Evolutionary conservation across 2,888 invertebrate genomes (phyloP).

Genomic region (Lamproptera curius): DNA sequence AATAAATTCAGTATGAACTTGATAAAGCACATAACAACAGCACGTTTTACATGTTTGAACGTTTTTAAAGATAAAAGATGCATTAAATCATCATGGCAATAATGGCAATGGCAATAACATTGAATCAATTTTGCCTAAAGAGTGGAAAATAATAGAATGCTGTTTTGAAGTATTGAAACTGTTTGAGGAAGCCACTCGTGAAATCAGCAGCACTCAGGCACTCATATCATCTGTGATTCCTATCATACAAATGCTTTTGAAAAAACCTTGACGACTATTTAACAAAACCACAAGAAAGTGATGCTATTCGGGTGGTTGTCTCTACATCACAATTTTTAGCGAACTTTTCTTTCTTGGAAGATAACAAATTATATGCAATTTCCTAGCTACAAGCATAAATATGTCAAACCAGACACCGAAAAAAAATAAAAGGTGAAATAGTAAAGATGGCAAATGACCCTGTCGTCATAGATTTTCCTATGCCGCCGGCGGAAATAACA

Average conservation of each 20-base stretch:
- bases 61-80: constrained; percentile 27
- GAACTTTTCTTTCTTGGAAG: constrained; percentile 28
- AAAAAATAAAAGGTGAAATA: no score
- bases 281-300: constrained; percentile 26
- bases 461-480: background rate
- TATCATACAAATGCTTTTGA: constrained; percentile 28
- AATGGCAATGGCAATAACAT: constrained; percentile 23
- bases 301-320: constrained; percentile 29
- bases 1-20: no score
- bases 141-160: constrained; percentile 31
- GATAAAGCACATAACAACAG: no score
- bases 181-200: constrained; percentile 29
- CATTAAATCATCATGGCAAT: constrained; percentile 26
- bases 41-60: no score
- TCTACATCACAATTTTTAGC: constrained; percentile 31
- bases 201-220: constrained; percentile 29
- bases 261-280: constrained; percentile 31
- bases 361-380: constrained; percentile 31
- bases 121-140: constrained; percentile 25
- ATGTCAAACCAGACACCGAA: background rate
- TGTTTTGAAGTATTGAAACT: constrained; percentile 27
- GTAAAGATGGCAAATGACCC: background rate
- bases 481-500: background rate
- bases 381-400: constrained; percentile 33
- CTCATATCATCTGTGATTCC: constrained; percentile 32